Conservation (phyloP, 2,797 vertebrate genomes). For the Pogoniulus pusillus region DNA sequence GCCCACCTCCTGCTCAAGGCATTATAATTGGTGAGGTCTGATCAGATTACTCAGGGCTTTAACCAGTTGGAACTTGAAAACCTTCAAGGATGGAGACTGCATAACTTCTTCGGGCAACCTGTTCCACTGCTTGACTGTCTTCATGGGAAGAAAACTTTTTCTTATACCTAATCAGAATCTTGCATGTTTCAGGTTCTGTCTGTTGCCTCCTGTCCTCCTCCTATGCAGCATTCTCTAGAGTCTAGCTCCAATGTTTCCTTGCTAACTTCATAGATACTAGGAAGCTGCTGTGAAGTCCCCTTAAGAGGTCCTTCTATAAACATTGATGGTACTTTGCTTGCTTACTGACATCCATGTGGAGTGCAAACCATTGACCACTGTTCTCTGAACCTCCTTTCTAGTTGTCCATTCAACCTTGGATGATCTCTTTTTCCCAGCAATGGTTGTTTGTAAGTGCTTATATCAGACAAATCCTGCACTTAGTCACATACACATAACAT, state of each 20-base stretch:
- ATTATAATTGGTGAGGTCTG: background rate
- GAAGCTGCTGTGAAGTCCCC: background rate
- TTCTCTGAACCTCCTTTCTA: background rate
- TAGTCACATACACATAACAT: background rate
- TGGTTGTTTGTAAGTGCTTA: background rate
- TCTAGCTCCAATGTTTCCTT: background rate
- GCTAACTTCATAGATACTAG: background rate
- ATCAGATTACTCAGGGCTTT: background rate
- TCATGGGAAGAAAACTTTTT: background rate
- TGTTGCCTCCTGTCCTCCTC: background rate
- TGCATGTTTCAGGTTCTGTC: background rate
- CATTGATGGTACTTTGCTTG: accelerated
- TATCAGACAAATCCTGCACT: background rate
- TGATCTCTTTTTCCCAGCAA: background rate
- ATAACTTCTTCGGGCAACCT: background rate
- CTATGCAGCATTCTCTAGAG: background rate
- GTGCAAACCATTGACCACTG: background rate
- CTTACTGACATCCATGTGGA: background rate
- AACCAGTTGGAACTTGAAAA: background rate
- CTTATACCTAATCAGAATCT: background rate
- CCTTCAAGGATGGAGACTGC: background rate
- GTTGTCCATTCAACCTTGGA: background rate
- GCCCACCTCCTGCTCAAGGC: background rate
- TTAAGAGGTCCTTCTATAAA: background rate
- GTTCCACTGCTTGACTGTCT: background rate